Conservation (phyloP, 2,888 invertebrate genomes). For the Orthosia gothica region DNA sequence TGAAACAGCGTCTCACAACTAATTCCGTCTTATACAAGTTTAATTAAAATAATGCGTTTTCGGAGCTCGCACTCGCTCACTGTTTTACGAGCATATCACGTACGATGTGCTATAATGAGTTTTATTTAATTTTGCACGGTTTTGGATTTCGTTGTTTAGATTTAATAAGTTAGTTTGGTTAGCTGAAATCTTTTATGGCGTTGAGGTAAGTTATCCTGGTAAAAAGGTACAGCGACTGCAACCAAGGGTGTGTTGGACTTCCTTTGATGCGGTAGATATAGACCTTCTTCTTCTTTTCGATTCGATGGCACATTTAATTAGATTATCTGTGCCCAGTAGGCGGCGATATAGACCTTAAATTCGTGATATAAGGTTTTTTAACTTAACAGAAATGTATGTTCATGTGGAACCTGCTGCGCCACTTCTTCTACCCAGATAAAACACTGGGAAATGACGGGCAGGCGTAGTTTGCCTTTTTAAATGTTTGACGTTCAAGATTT, state of each 20-base stretch:
- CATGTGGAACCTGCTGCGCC: no score
- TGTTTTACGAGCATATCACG: constrained; percentile 47
- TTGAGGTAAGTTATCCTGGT: no score
- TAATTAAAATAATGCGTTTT: constrained; percentile 75
- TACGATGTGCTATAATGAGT: constrained; percentile 40
- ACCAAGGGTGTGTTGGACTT: neutral
- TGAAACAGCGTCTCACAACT: constrained; percentile 47
- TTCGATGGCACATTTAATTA: no score
- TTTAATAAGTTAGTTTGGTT: neutral
- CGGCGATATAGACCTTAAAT: neutral
- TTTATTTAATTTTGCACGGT: constrained; percentile 19
- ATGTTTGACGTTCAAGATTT: no score
- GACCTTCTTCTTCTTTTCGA: no score
- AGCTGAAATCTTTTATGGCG: neutral
- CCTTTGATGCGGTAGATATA: neutral
- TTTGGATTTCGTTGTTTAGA: constrained; percentile 1
- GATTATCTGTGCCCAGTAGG: no score
- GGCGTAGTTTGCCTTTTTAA: no score
- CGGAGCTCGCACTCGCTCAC: constrained; percentile 54
- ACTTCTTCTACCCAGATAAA: no score
- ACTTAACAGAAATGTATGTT: no score
- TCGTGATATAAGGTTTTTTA: no score
- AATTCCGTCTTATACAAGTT: constrained; percentile 68
- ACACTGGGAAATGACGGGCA: no score
- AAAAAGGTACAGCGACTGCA: no score